phyloP scores from a whole-genome alignment of 2,888 invertebrate species.

The Ferdinandea cuprea region DNA sequence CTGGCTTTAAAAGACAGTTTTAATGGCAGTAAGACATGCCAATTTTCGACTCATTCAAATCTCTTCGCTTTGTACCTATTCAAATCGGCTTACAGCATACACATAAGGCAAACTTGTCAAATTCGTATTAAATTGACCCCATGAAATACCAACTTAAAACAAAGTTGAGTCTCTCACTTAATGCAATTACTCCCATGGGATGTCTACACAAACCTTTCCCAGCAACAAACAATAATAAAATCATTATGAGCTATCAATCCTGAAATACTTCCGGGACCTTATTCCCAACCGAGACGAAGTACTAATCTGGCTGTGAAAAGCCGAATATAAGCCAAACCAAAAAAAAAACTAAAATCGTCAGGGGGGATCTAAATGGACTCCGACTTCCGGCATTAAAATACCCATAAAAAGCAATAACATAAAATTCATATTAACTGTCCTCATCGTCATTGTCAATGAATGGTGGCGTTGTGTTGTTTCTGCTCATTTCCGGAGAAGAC shows the following conservation, averaged over 20 bases:
- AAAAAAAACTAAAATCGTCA: conserved; percentile 12
- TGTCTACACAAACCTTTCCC: neutral
- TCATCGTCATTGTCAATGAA: neutral
- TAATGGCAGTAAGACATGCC: too few species aligned
- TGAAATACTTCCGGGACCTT: neutral
- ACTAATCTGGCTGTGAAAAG: neutral
- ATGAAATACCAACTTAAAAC: too few species aligned
- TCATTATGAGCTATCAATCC: neutral
- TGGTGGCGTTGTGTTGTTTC: conserved; percentile 1
- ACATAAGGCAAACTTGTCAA: too few species aligned
- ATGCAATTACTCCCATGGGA: too few species aligned
- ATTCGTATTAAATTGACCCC: too few species aligned
- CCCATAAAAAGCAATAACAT: conserved; percentile 52
- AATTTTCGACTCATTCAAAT: too few species aligned
- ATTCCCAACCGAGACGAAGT: neutral
- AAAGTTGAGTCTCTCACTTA: too few species aligned
- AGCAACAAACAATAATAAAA: too few species aligned
- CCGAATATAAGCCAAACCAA: neutral
- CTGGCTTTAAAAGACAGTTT: too few species aligned
- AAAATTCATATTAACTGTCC: conserved; percentile 48
- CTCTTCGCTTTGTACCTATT: too few species aligned
- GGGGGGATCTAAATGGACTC: conserved; percentile 45
- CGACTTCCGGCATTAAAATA: conserved; percentile 36
- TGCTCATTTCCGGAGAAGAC: neutral
- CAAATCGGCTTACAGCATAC: too few species aligned